A percentile compares a stretch with the other conserved stretches of the same genome.
Evolutionary conservation across 1,140 invertebrate genomes (phyloP).

Genomic region (Batillaria attramentaria): DNA sequence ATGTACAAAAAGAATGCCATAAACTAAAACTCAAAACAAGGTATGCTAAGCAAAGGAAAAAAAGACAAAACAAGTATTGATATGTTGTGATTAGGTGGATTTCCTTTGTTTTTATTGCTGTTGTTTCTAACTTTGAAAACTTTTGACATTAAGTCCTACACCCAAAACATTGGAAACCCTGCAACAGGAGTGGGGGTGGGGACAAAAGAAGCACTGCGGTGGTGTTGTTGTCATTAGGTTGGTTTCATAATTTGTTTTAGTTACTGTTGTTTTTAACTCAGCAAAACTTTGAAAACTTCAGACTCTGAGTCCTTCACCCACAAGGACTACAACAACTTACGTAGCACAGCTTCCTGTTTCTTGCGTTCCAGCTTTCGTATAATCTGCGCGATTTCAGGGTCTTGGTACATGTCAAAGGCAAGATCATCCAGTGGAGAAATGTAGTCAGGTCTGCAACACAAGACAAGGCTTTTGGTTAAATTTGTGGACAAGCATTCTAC

Average conservation of each 20-base stretch:
- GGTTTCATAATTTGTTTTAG: not conserved
- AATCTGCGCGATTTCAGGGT: conserved; percentile 90
- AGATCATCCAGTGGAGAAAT: conserved; percentile 93
- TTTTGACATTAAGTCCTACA: too few relatives aligned
- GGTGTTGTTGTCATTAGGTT: too few relatives aligned
- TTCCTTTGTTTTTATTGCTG: too few relatives aligned
- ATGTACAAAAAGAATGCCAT: conserved; percentile 15
- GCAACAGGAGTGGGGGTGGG: too few relatives aligned
- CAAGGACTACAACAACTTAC: conserved; percentile 58
- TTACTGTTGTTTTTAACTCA: not conserved
- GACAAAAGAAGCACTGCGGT: too few relatives aligned
- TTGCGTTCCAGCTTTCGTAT: conserved; percentile 90
- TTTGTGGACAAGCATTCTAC: conserved; percentile 53
- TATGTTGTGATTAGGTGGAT: too few relatives aligned
- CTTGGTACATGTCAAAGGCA: conserved; percentile 98
- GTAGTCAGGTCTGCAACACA: conserved; percentile 74
- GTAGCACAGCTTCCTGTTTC: conserved; percentile 85
- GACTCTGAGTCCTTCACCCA: not conserved
- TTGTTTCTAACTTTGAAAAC: too few relatives aligned
- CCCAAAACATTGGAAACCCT: too few relatives aligned
- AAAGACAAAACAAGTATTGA: too few relatives aligned
- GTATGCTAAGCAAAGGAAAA: too few relatives aligned
- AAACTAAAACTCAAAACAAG: too few relatives aligned
- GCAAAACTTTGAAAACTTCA: not conserved
- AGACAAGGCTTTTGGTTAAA: conserved; percentile 2